These are phyloP conservation scores for Biston stratarius DNA, from an alignment of 2,888 invertebrate genomes.

Conservation along the genomic window DNA sequence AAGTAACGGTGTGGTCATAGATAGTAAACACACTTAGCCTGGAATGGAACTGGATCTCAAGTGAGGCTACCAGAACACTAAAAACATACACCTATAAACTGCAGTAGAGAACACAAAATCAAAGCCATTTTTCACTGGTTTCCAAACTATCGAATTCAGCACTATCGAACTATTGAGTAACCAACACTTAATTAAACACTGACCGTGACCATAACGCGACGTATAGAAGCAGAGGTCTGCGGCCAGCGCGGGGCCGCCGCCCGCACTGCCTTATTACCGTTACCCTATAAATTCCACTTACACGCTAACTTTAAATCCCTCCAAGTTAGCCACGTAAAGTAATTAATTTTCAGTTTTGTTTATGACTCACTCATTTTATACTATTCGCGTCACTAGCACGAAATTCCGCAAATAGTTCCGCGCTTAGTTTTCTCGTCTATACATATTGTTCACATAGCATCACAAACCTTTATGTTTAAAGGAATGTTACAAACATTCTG, in stretches of 20 bases:
- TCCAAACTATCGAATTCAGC: conserved; percentile 11
- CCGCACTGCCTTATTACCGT: conserved; percentile 33
- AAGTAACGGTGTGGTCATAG: no score
- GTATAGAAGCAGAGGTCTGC: conserved; percentile 19
- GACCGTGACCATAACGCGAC: conserved; percentile 37
- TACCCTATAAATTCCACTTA: conserved; percentile 36
- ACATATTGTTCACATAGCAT: conserved; percentile 31
- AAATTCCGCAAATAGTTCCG: conserved; percentile 34
- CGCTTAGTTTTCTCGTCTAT: conserved; percentile 32
- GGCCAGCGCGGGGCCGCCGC: conserved; percentile 27
- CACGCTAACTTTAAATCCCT: conserved; percentile 40
- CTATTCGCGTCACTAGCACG: conserved; percentile 26
- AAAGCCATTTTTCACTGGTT: conserved; percentile 32
- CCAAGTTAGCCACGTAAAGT: conserved; percentile 29
- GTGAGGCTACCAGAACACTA: no score
- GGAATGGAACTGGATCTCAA: no score
- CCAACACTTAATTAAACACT: conserved; percentile 23
- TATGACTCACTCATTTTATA: conserved; percentile 23
- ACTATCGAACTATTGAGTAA: conserved; percentile 27
- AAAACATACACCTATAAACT: conserved; percentile 28
- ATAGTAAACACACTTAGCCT: no score
- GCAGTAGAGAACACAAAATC: conserved; percentile 25
- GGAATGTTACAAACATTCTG: conserved; percentile 44
- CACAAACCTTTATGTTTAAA: conserved; percentile 39
- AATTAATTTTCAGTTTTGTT: conserved; percentile 36